Base-by-base conservation (phyloP, 2,888 invertebrate genomes). In the Oegoconia quadripuncta region DNA sequence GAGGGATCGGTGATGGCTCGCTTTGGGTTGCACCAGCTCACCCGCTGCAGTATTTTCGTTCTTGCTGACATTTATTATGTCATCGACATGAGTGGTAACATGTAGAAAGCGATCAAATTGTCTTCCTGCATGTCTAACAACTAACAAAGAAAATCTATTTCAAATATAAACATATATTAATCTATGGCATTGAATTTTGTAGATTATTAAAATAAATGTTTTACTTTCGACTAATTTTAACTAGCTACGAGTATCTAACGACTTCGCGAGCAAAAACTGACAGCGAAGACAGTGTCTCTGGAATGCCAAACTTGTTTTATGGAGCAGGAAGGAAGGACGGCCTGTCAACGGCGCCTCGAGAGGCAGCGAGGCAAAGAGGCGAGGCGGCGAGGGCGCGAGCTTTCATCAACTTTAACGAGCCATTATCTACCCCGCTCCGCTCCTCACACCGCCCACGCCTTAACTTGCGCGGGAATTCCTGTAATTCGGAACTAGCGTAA, bases 331-430 rank as follows among this genome's bases (percentile, higher is more conserved):
- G 63, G 55, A 64, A 63, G 59, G 61, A n/a, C 60, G 55, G 48
- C 52, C 50, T 64, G 68, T 63, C 69, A 66, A 51, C 63, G 55
- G 58, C 51, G 48, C 52, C 44, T 58, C 50, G 51, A 51, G 44
- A 52, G 52, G 54, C 57, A 58, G 46, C 56, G 60, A 64, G 55
- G 56, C 69, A 61, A 51, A 59, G 61, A 64, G 54, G 63, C 60
- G 29, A 30, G 29, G 61, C 32, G 47, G 59, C 59, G 64, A 63
- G 71, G 72, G 69, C 68, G 71, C 67, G 63, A 72, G 73, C 73
- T 72, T 82, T 83, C 86, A 82, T 86, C 86, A 84, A 79, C 74
- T 80, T 81, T 83, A 84, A 86, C 82, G 86, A 86, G 73, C 79
- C 79, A 82, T 84, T 81, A 80, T 83, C 65, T 62, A 47, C 49